Conservation (phyloP, 1,140 invertebrate genomes). For the Caenorhabditis remanei region DNA sequence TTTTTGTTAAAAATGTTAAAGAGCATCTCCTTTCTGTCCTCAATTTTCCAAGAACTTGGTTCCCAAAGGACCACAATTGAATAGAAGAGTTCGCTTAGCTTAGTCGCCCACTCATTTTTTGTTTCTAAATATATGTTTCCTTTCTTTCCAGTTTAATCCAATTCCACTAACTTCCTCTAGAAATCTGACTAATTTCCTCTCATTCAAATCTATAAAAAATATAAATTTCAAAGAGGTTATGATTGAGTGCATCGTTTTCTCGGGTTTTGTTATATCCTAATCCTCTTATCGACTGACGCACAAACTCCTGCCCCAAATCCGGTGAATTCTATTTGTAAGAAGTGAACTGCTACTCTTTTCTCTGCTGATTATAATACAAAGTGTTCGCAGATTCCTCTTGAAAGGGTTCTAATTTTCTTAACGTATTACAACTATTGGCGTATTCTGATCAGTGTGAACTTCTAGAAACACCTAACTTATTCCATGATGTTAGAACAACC, state of each 20-base stretch:
- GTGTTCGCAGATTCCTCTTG: too few relatives aligned
- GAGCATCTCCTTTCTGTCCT: not conserved
- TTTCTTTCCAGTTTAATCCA: not conserved
- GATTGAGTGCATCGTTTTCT: slow-evolving; percentile 17
- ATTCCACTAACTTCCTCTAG: not conserved
- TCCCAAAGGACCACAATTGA: slow-evolving; percentile 50
- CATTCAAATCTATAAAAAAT: not conserved
- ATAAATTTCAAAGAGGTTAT: not conserved
- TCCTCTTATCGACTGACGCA: slow-evolving; percentile 34
- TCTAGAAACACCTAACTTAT: not conserved
- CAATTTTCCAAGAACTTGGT: slow-evolving; percentile 45
- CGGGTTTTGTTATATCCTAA: slow-evolving; percentile 33
- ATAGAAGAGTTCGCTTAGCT: slow-evolving; percentile 28
- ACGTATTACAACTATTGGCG: not conserved
- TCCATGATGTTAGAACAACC: slow-evolving; percentile 14
- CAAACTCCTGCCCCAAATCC: not conserved
- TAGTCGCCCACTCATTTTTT: slow-evolving; percentile 39
- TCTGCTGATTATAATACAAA: not conserved
- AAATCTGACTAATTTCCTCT: not conserved
- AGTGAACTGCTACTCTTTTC: slow-evolving; percentile 12
- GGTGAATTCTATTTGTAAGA: not conserved
- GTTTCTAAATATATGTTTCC: not conserved
- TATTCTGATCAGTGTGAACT: not conserved
- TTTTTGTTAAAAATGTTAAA: slow-evolving; percentile 33
- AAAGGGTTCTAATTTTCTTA: too few relatives aligned